Evolutionary conservation across 1,140 invertebrate species (phyloP), one percentile per base, ranked within the genome.

Genomic region (Dreissena polymorpha): DNA sequence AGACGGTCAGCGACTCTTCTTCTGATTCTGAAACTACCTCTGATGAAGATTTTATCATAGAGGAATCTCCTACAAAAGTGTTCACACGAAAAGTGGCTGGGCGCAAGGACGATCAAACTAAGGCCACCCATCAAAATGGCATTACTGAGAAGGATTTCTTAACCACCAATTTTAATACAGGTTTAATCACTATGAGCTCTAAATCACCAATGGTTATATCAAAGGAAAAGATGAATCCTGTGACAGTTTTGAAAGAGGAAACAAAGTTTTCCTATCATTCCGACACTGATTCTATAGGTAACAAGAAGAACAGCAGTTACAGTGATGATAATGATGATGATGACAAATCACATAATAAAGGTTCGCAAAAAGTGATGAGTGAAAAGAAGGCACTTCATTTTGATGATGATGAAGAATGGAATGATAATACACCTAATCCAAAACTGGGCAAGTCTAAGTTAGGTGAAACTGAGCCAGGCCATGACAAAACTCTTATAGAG

Each of bases 351-450:
- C 57, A 50, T 13, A 18, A 53, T 55, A 60, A 69, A 50, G 18
- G 29, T n/a, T 13, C 21, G 49, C 29, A 73, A 2, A 74, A 75
- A 63, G 39, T 14, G 27, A 60, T 50, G 39, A 49, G 64, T 14
- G 77, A 76, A 65, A 83, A 83, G 39, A 74, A 77, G 64, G 53
- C 57, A 25, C 27, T 71, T 16, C 69, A 83, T n/a, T 86, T 86
- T 86, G 84, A 87, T 81, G 86, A 86, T 70, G 84, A 88, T n/a
- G 69, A 81, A 49, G 74, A 72, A 71, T 88, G 86, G 85, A 70
- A 50, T 53, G 84, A 87, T 21, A 73, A 77, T 0, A 77, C 70
- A n/a, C 82, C 73, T 14, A 70, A 76, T 29, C 16, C 50, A 25
- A 76, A 64, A n/a, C 71, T 67, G 0, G 57, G 74, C 21, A 57